These are phyloP conservation scores for Aegithalos caudatus DNA, from an alignment of 2,113 vertebrate species.

Conservation along the genomic window DNA sequence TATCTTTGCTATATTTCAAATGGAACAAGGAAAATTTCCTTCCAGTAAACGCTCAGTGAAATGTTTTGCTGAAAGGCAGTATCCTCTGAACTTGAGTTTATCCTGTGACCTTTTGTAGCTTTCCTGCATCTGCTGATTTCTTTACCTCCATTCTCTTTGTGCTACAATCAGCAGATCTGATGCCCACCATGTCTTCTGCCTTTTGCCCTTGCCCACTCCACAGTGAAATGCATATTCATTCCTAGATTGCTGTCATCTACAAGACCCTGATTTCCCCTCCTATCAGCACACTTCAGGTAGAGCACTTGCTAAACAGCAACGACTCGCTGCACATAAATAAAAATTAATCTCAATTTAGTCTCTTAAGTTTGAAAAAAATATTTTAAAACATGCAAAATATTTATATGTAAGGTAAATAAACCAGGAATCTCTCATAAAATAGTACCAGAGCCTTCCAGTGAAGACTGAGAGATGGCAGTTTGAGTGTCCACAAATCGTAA, in stretches of 20 bases:
- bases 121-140: background rate
- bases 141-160: background rate
- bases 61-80: background rate
- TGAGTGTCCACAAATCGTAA: background rate
- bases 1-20: background rate
- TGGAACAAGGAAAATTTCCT: background rate
- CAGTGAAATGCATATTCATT: background rate
- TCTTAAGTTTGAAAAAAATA: background rate
- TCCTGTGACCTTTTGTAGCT: background rate
- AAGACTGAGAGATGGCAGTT: background rate
- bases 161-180: background rate
- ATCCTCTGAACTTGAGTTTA: background rate
- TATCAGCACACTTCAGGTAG: background rate
- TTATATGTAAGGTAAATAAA: background rate
- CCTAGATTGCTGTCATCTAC: background rate
- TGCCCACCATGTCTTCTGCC: background rate
- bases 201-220: background rate
- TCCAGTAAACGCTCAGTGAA: background rate
- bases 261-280: background rate
- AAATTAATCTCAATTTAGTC: background rate
- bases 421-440: background rate
- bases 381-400: background rate
- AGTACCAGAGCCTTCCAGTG: background rate
- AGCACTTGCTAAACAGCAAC: background rate
- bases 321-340: background rate